Conservation (phyloP, 2,888 invertebrate species). For the Hemistola chrysoprasaria region DNA sequence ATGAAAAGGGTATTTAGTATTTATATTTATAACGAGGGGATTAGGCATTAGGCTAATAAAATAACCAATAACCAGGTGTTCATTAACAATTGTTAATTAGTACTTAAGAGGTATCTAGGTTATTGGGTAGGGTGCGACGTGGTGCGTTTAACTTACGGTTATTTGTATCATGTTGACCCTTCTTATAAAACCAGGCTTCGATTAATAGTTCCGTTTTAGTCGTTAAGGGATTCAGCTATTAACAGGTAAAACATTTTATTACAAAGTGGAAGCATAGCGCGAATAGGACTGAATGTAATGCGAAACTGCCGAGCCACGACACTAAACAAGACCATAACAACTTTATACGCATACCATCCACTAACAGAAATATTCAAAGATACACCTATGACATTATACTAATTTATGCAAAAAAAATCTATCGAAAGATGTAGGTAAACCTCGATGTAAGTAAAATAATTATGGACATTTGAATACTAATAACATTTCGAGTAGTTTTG, state of each 20-base stretch:
- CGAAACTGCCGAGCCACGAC: constrained; percentile 12
- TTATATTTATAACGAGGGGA: too few relatives aligned
- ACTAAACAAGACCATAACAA: constrained; percentile 27
- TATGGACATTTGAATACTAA: constrained; percentile 24
- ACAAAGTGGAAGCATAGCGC: constrained; percentile 22
- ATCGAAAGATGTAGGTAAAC: too few relatives aligned
- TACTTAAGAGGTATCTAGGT: background rate
- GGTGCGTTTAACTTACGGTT: background rate
- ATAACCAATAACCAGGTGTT: too few relatives aligned
- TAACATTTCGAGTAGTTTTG: constrained; percentile 26
- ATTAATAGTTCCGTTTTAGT: constrained; percentile 24
- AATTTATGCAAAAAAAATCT: constrained; percentile 33
- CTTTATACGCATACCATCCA: constrained; percentile 25
- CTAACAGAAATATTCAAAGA: constrained; percentile 24
- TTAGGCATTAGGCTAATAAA: too few relatives aligned
- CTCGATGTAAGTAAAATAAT: constrained; percentile 29
- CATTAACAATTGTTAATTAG: background rate
- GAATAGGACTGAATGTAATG: constrained; percentile 19
- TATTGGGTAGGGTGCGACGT: too few relatives aligned
- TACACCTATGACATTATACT: constrained; percentile 33
- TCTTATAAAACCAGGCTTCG: constrained; percentile 10
- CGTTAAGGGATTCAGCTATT: constrained; percentile 17
- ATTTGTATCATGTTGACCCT: constrained; percentile 12
- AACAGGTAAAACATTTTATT: constrained; percentile 25
- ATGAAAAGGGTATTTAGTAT: too few relatives aligned